phyloP scores from a whole-genome alignment of 2,797 vertebrate species.

The Vipera ursinii region DNA sequence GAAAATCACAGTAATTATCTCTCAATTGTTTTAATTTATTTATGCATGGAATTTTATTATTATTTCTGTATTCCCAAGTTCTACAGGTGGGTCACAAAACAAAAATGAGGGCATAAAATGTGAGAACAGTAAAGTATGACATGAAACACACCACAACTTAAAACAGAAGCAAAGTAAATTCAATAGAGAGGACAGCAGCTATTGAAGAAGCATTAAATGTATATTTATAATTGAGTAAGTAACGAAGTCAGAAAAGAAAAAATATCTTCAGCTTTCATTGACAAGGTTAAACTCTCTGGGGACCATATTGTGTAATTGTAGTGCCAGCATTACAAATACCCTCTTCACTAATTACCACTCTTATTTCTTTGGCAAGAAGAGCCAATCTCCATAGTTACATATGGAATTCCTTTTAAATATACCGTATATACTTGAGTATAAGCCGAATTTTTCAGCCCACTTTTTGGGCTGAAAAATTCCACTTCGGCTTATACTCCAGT shows the following conservation, averaged over 20 bases:
- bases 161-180: not conserved
- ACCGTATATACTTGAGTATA: too few relatives aligned
- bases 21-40: conserved; percentile 47
- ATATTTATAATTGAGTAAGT: not conserved
- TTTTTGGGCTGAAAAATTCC: too few relatives aligned
- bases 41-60: conserved; percentile 50
- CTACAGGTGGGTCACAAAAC: not conserved
- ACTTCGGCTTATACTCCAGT: too few relatives aligned
- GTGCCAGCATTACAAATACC: not conserved
- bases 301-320: not conserved
- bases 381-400: not conserved
- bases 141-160: not conserved
- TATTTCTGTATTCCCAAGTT: not conserved
- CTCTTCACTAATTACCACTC: not conserved
- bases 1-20: conserved; percentile 86
- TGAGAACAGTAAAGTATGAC: not conserved
- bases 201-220: not conserved
- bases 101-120: not conserved
- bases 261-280: not conserved
- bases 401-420: not conserved
- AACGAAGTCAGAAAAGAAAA: not conserved
- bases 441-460: too few relatives aligned
- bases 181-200: not conserved
- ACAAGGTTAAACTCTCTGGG: not conserved
- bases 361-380: not conserved